Conservation (phyloP, 2,888 invertebrate species). For the Apocheima hispidaria region DNA sequence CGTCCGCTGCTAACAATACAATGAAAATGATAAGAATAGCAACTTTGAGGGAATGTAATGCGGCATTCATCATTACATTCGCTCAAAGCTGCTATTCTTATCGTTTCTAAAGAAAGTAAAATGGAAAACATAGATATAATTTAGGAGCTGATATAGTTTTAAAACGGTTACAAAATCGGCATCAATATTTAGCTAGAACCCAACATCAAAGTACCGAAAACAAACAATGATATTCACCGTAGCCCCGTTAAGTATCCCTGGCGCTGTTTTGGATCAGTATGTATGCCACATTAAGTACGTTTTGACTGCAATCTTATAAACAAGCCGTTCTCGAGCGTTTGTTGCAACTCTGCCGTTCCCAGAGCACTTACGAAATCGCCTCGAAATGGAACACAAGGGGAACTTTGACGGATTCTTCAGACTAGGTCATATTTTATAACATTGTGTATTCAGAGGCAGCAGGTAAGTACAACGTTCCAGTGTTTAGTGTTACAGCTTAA, state of each 20-base stretch:
- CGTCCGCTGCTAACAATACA: no score
- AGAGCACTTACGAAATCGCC: slow-evolving; percentile 33
- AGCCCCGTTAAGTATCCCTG: slow-evolving; percentile 15
- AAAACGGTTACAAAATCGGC: background rate
- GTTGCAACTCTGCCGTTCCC: slow-evolving; percentile 28
- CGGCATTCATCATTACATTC: no score
- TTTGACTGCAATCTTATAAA: slow-evolving; percentile 39
- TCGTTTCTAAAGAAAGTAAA: no score
- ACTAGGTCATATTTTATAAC: no score
- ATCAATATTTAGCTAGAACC: slow-evolving; percentile 1
- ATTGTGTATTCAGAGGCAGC: no score
- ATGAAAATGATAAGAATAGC: no score
- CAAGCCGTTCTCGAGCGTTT: slow-evolving; percentile 17
- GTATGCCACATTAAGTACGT: slow-evolving; percentile 36
- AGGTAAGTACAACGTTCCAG: no score
- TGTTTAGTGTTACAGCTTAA: no score
- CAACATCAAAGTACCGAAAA: slow-evolving; percentile 16
- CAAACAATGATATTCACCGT: slow-evolving; percentile 23
- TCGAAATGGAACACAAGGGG: slow-evolving; percentile 23
- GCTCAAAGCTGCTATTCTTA: no score
- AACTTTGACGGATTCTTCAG: background rate
- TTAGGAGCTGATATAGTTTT: no score
- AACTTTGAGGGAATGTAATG: no score
- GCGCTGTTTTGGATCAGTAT: slow-evolving; percentile 36
- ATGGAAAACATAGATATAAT: no score